Base-by-base conservation (phyloP, 2,797 vertebrate species). In the Percopsis omiscomaycus region DNA sequence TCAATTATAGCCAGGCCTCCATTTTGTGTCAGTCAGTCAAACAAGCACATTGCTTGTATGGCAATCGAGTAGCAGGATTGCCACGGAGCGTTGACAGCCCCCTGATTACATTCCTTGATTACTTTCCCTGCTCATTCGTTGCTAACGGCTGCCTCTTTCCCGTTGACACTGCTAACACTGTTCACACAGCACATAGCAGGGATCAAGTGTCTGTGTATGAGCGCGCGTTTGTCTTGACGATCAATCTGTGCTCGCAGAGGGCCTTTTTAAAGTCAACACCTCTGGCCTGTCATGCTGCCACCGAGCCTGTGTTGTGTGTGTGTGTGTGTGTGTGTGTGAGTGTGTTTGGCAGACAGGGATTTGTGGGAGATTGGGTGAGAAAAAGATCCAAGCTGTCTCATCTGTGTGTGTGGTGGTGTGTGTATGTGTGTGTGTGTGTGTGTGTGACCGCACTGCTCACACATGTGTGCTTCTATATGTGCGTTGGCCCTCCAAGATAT, bases 21-120 rank as follows among this genome's bases (percentile, higher is more conserved):
- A 75, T 84, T 86, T 82, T 70, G 55, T 78, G 82, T 77, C 83
- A 81, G 59, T 83, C 75, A 78, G 66, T 75, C 76, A 80, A 77
- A 86, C 74, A 66, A 81, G 75, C 64, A 77, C 80, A 86, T 83
- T 73, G 79, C 78, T 73, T 72, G 71, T 75, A 64, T 60, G 71
- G 68, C 76, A 77, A 83, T 85, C 74, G 80, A 9, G 48, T 52
- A 16, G 29, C 27, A 49, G 13, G 47, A 32, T 60, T 61, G 66
- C 74, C 69, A 45, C 48, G 0, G 58, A 68, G 64, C 51, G 5
- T 66, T 74, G 83, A 80, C 80, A 69, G 79, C 37, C 54, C 30
- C 11, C 72, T 37, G 32, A 37, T 37, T 37, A 37, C 32, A 5
- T 37, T 37, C 32, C 8, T 8, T 53, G 79, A 88, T 89, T 84